phyloP scores from a whole-genome alignment of 1,140 invertebrate genomes.

The Orussus abietinus region DNA sequence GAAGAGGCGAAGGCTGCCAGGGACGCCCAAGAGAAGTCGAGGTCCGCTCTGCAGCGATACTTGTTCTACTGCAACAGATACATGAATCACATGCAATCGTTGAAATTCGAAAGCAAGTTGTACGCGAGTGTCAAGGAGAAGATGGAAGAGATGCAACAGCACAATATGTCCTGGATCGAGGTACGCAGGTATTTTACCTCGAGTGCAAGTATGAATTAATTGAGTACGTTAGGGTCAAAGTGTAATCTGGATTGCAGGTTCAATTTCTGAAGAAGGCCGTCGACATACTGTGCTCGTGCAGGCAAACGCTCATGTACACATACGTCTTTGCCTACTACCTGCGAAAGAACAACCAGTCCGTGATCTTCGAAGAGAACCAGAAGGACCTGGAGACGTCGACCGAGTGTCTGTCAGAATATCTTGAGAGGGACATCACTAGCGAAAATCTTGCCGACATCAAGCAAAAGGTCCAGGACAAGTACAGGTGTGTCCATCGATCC shows the following conservation, averaged over 20 bases:
- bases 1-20: conserved; percentile 93
- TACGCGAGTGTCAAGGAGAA: conserved; percentile 93
- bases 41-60: conserved; percentile 89
- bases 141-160: conserved; percentile 99
- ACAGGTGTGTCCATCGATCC: conserved; percentile 81
- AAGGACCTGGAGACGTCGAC: conserved; percentile 96
- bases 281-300: conserved; percentile 94
- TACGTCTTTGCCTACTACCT: conserved; percentile 99
- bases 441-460: conserved; percentile 98
- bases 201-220: not conserved
- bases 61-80: conserved; percentile 98
- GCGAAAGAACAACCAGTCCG: conserved; percentile 96
- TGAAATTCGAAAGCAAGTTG: conserved; percentile 96
- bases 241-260: conserved; percentile 63
- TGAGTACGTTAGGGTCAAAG: not conserved
- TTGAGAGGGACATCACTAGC: conserved; percentile 96
- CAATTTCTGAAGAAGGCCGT: conserved; percentile 97
- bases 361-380: conserved; percentile 99
- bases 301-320: conserved; percentile 98
- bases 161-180: conserved; percentile 99
- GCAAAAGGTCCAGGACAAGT: conserved; percentile 99
- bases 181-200: conserved; percentile 55
- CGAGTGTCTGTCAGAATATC: conserved; percentile 94
- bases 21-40: conserved; percentile 92
- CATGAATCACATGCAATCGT: conserved; percentile 98